phyloP scores from a whole-genome alignment of 2,113 vertebrate species.

The Mormoops blainvillei region DNA sequence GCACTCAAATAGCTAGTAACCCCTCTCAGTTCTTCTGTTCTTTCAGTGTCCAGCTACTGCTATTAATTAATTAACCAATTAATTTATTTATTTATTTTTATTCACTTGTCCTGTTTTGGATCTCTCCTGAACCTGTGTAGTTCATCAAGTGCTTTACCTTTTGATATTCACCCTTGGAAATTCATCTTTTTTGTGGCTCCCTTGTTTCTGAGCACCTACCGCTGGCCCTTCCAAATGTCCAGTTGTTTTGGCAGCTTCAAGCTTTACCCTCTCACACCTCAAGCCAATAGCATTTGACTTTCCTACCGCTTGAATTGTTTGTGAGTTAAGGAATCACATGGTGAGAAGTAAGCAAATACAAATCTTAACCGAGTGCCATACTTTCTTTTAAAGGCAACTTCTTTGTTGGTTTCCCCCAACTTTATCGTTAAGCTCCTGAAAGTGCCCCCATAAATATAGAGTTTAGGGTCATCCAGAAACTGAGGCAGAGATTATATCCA shows the following conservation, averaged over 20 bases:
- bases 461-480: neutral
- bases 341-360: neutral
- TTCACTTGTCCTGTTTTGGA: no score
- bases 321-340: neutral
- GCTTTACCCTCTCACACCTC: neutral
- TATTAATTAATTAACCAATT: no score
- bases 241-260: neutral
- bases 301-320: neutral
- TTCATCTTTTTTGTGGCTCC: neutral
- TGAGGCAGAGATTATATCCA: neutral
- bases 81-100: no score
- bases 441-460: fast-evolving
- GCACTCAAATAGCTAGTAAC: neutral
- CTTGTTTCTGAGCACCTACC: neutral
- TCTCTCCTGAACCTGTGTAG: neutral
- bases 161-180: neutral
- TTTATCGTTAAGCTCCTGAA: neutral
- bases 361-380: neutral
- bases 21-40: neutral
- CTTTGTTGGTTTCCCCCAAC: neutral
- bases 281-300: neutral
- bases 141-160: neutral
- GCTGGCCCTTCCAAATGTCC: neutral
- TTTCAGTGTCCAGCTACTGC: neutral
- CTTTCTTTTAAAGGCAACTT: neutral